Evolutionary conservation across 2,888 invertebrate genomes (phyloP).

Genomic region (Tenthredo scrophulariae): DNA sequence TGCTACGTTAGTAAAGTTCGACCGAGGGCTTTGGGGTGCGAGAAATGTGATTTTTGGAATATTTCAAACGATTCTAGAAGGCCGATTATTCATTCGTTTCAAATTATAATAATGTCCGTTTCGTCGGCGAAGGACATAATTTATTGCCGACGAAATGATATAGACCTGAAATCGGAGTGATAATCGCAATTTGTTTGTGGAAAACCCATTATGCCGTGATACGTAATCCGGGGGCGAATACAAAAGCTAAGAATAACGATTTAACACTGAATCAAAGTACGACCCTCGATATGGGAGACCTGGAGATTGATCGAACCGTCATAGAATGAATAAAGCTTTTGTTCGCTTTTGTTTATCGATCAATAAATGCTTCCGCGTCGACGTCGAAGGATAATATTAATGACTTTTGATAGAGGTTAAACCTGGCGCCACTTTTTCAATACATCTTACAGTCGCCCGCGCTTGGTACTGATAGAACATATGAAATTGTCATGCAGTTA

Average conservation of each 20-base stretch:
- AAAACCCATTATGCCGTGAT: neutral
- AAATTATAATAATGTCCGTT: too few species aligned
- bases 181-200: neutral
- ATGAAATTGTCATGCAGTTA: neutral
- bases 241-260: constrained; percentile 4
- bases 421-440: constrained; percentile 12
- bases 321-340: neutral
- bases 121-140: neutral
- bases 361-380: constrained; percentile 14
- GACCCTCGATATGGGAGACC: neutral
- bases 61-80: neutral
- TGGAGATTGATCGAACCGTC: neutral
- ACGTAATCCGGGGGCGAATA: neutral
- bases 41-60: neutral
- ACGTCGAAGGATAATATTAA: constrained; percentile 21
- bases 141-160: neutral
- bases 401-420: neutral
- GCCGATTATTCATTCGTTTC: neutral
- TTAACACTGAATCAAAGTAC: neutral
- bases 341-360: neutral
- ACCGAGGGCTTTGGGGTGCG: neutral
- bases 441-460: neutral
- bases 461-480: neutral
- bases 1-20: neutral
- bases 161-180: neutral